Base-by-base conservation (phyloP, 1,140 invertebrate species). In the Ericerus pela region DNA sequence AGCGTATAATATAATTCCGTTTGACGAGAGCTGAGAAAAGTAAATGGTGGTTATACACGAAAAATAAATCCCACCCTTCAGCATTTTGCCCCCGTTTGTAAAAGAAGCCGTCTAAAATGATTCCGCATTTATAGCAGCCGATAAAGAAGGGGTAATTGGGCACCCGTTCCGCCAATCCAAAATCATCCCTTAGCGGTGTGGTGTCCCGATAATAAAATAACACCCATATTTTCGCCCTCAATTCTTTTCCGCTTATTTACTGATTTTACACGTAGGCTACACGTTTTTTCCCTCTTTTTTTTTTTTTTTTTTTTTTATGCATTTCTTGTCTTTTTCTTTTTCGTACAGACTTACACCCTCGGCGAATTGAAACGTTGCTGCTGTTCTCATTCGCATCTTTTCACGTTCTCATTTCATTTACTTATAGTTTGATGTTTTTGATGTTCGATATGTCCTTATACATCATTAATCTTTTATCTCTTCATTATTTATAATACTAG, bases 181-280 rank as follows among this genome's bases (percentile, higher is more conserved):
- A 47, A 47, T 47, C 41, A 47, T 47, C 41, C 41, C 41, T 47
- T 47, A 24, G 41, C 41, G 41, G 41, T 47, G 41, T 47, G 41
- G 41, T 47, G 41, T 47, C 41, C 41, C 20, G 41, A 47, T 47
- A 47, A 47, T 47, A 47, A 47, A 47, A 47, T 47, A 47, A 47
- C 41, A 47, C 41, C 41, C 41, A 47, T 47, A 47, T 47, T 47
- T 47, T 47, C 41, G 18, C 41, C 41, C 41, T 47, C 26, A 47
- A 47, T 47, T 47, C 41, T 47, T 47, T 47, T 47, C 41, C 41
- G 41, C 41, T 47, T 47, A 47, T 47, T 47, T 47, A 47, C 41
- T 47, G 41, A 47, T 47, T 47, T 47, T 47, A 47, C 41, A 47
- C 41, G 22, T 47, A n/a, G n/a, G n/a, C n/a, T n/a, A n/a, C n/a